These are phyloP conservation scores for Poecilia gillii DNA, from an alignment of 2,797 vertebrate species.

Conservation along the genomic window DNA sequence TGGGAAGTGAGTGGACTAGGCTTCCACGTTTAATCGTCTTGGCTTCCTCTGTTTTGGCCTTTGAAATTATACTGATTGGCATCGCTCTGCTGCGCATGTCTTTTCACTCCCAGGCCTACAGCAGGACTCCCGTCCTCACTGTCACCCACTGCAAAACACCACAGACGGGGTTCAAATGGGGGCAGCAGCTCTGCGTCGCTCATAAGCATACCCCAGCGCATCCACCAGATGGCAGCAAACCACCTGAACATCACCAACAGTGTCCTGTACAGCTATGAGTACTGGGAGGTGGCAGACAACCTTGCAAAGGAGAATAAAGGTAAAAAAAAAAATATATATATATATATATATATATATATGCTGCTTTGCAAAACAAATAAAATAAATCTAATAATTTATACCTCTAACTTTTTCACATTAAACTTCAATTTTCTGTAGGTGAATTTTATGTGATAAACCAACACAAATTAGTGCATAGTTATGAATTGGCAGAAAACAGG, in stretches of 20 bases:
- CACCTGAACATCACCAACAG: constrained; percentile 99
- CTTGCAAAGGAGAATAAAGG: constrained; percentile 97
- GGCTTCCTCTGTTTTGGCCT: not conserved
- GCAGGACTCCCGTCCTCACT: constrained; percentile 84
- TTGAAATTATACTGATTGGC: constrained; percentile 2
- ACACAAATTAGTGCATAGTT: not conserved
- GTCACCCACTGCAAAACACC: constrained; percentile 85
- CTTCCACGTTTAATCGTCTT: not conserved
- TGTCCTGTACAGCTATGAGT: constrained; percentile 98
- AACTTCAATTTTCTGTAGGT: not conserved
- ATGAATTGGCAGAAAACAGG: not conserved
- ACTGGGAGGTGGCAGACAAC: constrained; percentile 99
- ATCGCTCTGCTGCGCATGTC: constrained; percentile 13
- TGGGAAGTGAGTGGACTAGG: constrained; percentile 87
- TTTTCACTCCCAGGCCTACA: constrained; percentile 79
- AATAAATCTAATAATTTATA: not conserved
- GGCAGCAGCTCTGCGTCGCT: constrained; percentile 82
- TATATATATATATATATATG: not conserved
- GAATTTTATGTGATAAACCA: not conserved
- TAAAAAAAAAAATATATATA: constrained; percentile 43
- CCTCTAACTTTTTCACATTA: not conserved
- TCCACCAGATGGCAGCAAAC: constrained; percentile 99
- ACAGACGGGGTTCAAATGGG: constrained; percentile 83
- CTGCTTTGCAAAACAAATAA: not conserved
- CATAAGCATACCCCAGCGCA: constrained; percentile 96